Evolutionary conservation across 2,797 vertebrate species (phyloP).

Genomic region (Orestias chungarensis): DNA sequence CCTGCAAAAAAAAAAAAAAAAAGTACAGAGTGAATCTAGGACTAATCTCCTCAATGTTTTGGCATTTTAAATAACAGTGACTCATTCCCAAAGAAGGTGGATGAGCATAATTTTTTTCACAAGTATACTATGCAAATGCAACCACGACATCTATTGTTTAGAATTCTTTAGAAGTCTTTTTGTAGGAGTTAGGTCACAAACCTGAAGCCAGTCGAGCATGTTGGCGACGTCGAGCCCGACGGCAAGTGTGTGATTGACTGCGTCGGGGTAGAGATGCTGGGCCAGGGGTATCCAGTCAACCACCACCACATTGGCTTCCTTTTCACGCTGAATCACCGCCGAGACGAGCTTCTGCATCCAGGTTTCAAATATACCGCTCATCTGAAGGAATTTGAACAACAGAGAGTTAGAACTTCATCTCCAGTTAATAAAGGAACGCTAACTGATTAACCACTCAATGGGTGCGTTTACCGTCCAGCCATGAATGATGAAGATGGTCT

Average conservation of each 20-base stretch:
- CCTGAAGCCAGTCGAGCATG: constrained; percentile 93
- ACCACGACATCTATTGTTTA: background rate
- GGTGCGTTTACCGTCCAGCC: constrained; percentile 87
- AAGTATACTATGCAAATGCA: background rate
- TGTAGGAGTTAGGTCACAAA: constrained; percentile 47
- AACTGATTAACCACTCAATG: background rate
- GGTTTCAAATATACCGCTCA: constrained; percentile 89
- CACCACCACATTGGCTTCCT: constrained; percentile 86
- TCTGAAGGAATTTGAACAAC: constrained; percentile 69
- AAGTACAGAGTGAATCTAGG: background rate
- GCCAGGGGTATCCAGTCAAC: constrained; percentile 91
- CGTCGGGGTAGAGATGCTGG: constrained; percentile 90
- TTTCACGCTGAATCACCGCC: constrained; percentile 85
- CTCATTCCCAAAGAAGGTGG: background rate
- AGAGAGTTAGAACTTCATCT: background rate
- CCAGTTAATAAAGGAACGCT: background rate
- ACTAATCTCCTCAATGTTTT: background rate
- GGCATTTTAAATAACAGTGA: background rate
- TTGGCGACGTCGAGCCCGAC: constrained; percentile 85
- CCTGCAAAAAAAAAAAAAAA: background rate
- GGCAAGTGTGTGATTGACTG: constrained; percentile 84
- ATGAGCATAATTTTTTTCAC: background rate
- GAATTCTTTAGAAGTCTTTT: background rate
- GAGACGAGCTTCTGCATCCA: constrained; percentile 89
- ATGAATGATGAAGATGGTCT: constrained; percentile 94